Evolutionary conservation across 1,140 invertebrate species (phyloP), one percentile per base, ranked within the genome.

Genomic region (Augochlora pura): DNA sequence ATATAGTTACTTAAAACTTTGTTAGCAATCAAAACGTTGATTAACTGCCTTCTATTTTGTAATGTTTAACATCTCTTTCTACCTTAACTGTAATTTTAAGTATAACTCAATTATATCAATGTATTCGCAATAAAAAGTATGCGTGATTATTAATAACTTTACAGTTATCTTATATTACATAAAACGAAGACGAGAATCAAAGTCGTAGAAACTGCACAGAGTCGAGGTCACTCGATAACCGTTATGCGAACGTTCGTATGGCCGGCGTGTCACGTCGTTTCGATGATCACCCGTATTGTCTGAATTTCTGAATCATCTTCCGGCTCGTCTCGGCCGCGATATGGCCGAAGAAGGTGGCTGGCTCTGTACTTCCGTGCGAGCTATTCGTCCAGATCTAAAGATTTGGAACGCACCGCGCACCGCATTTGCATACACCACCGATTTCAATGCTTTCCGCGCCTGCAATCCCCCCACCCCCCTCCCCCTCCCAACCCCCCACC

Each of bases 401-500:
- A 86, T 86, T 86, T 83, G 84, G 85, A 86, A 86, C 76, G 81
- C 70, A 76, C 46, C 76, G 82, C 74, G 60, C 77, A 62, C 42
- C 60, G 60, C 67, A 91, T 92, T 92, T 92, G 91, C 91, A 93
- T 93, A 93, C 86, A 89, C 80, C 77, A 77, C 74, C 89, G 89
- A 92, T 92, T 91, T 78, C 85, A 86, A 87, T 88, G 87, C 83
- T 72, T 88, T 77, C 78, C 68, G 64, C 74, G 71, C 39, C 59
- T 42, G 25, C n/a, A n/a, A n/a, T 62, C 78, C 60, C 77, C 59
- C 59, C 27, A 12, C 42, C 42, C 42, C 9, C 42, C 12, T 8
- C 42, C 42, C 42, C 42, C 42, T 42, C 9, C 42, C 42, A 8
- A 7, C 16, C 10, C 49, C 49, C 16, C 49, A 14, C 49, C 49